Percentiles rank a stretch among this genome's conserved stretches.
These are phyloP conservation scores for Solea solea DNA, from an alignment of 2,113 vertebrate species.

Conservation along the genomic window DNA sequence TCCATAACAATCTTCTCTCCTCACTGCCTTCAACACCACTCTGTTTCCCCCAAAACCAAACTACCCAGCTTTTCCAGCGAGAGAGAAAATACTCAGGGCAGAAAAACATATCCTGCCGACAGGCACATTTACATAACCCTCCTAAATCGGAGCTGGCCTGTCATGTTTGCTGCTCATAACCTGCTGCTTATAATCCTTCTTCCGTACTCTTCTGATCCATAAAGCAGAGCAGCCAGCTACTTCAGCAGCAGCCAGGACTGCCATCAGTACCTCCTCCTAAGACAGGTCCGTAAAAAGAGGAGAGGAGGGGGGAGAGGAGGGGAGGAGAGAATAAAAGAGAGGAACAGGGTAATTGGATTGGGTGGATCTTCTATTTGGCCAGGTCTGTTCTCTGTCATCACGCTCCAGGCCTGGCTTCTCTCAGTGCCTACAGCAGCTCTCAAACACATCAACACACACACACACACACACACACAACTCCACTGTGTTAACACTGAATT, in stretches of 20 bases:
- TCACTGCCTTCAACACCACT: slow-evolving; percentile 34
- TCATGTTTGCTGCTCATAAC: slow-evolving; percentile 75
- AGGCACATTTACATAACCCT: slow-evolving; percentile 78
- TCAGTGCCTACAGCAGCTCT: slow-evolving; percentile 70
- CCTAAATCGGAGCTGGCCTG: slow-evolving; percentile 73
- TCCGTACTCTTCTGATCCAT: slow-evolving; percentile 70
- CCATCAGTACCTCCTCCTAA: slow-evolving; percentile 60
- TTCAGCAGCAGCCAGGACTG: slow-evolving; percentile 68
- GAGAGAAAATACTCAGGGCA: slow-evolving; percentile 38
- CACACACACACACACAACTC: slow-evolving; percentile 41
- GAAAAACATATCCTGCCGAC: slow-evolving; percentile 67
- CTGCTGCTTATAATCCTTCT: slow-evolving; percentile 72
- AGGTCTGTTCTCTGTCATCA: slow-evolving; percentile 81
- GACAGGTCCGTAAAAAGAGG: slow-evolving; percentile 45
- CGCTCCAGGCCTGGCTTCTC: slow-evolving; percentile 79
- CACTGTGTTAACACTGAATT: slow-evolving; percentile 47
- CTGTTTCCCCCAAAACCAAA: slow-evolving; percentile 44
- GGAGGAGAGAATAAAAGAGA: slow-evolving; percentile 57
- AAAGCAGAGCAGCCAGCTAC: slow-evolving; percentile 69
- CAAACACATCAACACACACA: slow-evolving; percentile 59
- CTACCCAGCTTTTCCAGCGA: slow-evolving; percentile 33
- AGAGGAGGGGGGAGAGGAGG: slow-evolving; percentile 13
- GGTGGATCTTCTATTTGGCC: slow-evolving; percentile 82
- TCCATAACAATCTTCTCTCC: slow-evolving; percentile 52
- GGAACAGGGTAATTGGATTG: slow-evolving; percentile 82